Evolutionary conservation across 2,113 vertebrate genomes (phyloP).

Genomic region (Triplophysa dalaica): DNA sequence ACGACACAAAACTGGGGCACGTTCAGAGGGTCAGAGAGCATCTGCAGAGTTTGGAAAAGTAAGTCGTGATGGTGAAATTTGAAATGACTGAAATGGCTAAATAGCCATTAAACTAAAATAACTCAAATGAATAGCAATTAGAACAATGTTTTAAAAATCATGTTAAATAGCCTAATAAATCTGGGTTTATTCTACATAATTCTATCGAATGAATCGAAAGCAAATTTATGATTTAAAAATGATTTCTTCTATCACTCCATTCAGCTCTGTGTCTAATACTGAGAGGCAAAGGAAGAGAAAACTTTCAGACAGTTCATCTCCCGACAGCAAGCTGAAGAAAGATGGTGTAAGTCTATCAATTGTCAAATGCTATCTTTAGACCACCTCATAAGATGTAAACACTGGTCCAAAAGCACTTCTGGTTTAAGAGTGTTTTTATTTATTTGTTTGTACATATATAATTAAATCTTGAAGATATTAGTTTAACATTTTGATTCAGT

Average conservation of each 20-base stretch:
- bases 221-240: background rate
- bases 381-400: too few species aligned
- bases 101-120: too few species aligned
- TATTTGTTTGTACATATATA: too few species aligned
- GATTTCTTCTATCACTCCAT: constrained; percentile 2
- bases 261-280: constrained; percentile 83
- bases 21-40: constrained; percentile 96
- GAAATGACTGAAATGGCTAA: background rate
- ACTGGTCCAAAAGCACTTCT: too few species aligned
- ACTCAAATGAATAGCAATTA: too few species aligned
- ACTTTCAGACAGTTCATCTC: constrained; percentile 81
- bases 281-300: constrained; percentile 94
- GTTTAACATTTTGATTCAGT: too few species aligned
- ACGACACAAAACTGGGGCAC: constrained; percentile 92
- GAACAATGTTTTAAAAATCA: too few species aligned
- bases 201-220: too few species aligned
- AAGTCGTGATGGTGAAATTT: background rate
- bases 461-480: too few species aligned
- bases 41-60: constrained; percentile 97
- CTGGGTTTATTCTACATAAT: too few species aligned
- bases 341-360: constrained; percentile 81
- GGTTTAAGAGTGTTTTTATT: too few species aligned
- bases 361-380: background rate
- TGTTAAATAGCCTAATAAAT: too few species aligned
- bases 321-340: constrained; percentile 88